Percentiles rank a stretch among this genome's conserved stretches.
Evolutionary conservation across 2,797 vertebrate genomes (phyloP).

Genomic region (Megalops cyprinoides): DNA sequence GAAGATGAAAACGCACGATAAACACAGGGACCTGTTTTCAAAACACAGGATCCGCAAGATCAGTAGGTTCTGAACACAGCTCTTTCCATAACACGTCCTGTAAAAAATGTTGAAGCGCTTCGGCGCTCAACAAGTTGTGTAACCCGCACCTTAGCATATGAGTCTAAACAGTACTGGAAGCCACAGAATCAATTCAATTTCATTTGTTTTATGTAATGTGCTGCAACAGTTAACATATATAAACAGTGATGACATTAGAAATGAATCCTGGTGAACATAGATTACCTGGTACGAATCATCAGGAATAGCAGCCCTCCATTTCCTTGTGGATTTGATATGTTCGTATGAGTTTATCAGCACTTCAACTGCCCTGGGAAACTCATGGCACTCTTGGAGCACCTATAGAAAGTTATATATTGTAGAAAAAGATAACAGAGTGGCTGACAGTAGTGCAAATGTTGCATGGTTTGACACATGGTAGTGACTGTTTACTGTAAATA

Average conservation of each 20-base stretch:
- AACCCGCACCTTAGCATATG: not conserved
- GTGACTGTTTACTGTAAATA: not conserved
- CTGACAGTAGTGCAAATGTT: not conserved
- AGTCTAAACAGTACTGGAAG: not conserved
- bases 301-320: conserved; percentile 88
- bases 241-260: not conserved
- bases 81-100: not conserved
- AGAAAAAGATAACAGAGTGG: not conserved
- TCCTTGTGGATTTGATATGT: conserved; percentile 78
- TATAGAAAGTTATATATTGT: conserved; percentile 48
- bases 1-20: not conserved
- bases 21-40: conserved; percentile 2
- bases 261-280: not conserved
- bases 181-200: not conserved
- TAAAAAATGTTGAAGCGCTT: not conserved
- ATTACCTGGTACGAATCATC: conserved; percentile 83
- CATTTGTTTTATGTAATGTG: not conserved
- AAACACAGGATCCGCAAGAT: conserved; percentile 1
- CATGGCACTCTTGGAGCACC: conserved; percentile 87
- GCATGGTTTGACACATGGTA: not conserved
- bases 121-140: not conserved
- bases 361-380: conserved; percentile 84
- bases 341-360: conserved; percentile 87
- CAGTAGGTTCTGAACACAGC: not conserved
- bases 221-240: not conserved